phyloP scores from a whole-genome alignment of 2,113 vertebrate species.

The Etheostoma spectabile region DNA sequence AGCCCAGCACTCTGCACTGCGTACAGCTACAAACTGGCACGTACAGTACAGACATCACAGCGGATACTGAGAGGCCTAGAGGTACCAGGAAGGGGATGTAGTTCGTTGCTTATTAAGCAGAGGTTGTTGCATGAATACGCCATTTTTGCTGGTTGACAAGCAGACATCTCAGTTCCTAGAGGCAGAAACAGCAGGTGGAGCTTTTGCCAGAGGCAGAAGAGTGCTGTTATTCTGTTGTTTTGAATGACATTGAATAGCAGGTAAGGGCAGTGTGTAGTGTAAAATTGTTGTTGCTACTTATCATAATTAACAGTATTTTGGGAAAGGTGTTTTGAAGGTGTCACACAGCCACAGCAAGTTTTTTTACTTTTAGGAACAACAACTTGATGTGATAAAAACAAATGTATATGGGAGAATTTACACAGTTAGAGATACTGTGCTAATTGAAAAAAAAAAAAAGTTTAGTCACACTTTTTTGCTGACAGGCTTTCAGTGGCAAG shows the following conservation, averaged over 20 bases:
- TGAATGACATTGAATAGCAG: constrained; percentile 62
- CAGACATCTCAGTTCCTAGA: constrained; percentile 12
- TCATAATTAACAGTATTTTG: background rate
- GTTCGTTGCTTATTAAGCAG: constrained; percentile 42
- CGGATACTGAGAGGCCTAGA: constrained; percentile 2
- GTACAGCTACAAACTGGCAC: constrained; percentile 29
- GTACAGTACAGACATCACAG: constrained; percentile 2
- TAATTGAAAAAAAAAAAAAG: background rate
- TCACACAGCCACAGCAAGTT: constrained; percentile 9
- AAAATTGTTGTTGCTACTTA: constrained; percentile 5
- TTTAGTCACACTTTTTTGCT: background rate
- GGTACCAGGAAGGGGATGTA: constrained; percentile 21
- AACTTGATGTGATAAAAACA: background rate
- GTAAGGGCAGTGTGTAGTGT: constrained; percentile 48
- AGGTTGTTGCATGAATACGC: constrained; percentile 54
- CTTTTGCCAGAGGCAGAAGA: constrained; percentile 39
- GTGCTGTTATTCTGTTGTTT: constrained; percentile 20
- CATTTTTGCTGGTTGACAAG: constrained; percentile 8
- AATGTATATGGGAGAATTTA: background rate
- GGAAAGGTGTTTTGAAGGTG: background rate
- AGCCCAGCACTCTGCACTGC: constrained; percentile 51
- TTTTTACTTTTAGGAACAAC: background rate
- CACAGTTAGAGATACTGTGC: background rate
- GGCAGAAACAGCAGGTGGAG: constrained; percentile 32
- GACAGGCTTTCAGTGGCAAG: background rate